Evolutionary conservation across 2,797 vertebrate species (phyloP).

Genomic region (Parotocinclus haroldoi): DNA sequence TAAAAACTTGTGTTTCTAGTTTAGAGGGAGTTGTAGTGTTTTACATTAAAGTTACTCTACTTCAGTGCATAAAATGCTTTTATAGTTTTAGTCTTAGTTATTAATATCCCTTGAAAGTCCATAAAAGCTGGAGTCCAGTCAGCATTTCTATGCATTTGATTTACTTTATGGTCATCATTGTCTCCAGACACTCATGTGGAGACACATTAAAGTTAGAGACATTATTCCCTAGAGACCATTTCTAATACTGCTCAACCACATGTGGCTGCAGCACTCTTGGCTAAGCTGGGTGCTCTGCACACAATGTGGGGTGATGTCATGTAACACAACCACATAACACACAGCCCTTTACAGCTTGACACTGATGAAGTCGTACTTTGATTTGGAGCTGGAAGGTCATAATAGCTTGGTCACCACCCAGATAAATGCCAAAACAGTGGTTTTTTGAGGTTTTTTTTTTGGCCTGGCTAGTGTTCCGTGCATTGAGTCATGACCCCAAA

Average conservation of each 20-base stretch:
- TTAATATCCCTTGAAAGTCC: no score
- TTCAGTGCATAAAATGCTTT: no score
- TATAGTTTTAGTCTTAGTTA: no score
- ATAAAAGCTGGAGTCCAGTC: no score
- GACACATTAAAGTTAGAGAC: constrained; percentile 4
- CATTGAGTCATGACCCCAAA: constrained; percentile 24
- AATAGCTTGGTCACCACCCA: constrained; percentile 17
- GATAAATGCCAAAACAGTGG: constrained; percentile 29
- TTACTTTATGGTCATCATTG: background rate
- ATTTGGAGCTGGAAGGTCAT: constrained; percentile 4
- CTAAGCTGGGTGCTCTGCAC: constrained; percentile 18
- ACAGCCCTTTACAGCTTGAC: constrained; percentile 10
- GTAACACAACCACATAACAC: constrained; percentile 30
- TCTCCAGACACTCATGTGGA: background rate
- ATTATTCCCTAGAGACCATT: background rate
- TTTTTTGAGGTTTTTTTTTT: constrained; percentile 27
- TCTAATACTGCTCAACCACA: constrained; percentile 1
- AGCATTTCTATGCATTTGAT: background rate
- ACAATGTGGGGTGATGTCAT: constrained; percentile 38
- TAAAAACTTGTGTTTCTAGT: no score
- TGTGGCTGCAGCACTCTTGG: constrained; percentile 11
- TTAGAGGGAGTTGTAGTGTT: no score
- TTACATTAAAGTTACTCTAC: no score
- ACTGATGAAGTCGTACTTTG: constrained; percentile 23
- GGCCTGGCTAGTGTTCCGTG: background rate